These are phyloP conservation scores for Magallana nippona DNA, from an alignment of 2,888 invertebrate genomes.

Conservation along the genomic window DNA sequence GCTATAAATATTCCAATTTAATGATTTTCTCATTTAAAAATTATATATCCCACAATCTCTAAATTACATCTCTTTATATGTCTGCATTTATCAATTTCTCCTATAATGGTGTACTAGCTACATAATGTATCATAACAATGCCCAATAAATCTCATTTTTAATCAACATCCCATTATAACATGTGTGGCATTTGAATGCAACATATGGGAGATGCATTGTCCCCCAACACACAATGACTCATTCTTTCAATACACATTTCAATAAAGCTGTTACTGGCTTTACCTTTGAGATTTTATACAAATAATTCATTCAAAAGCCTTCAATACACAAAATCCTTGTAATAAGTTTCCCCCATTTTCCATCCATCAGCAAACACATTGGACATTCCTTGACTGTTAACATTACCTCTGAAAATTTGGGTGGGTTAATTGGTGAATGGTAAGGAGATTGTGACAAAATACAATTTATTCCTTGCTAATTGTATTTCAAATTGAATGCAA, in stretches of 20 bases:
- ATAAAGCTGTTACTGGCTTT: conserved; percentile 1
- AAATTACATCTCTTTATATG: no score
- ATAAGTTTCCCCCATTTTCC: no score
- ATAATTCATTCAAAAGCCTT: not conserved
- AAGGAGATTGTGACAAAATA: no score
- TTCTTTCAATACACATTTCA: conserved; percentile 24
- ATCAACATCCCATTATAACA: not conserved
- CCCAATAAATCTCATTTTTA: conserved; percentile 28
- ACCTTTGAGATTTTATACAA: not conserved
- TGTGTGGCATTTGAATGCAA: conserved; percentile 23
- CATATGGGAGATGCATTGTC: conserved; percentile 17
- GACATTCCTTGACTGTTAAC: no score
- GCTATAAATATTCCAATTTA: no score
- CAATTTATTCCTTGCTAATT: no score
- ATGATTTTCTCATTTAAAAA: no score
- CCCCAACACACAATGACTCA: not conserved
- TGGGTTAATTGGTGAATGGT: no score
- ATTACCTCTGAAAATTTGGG: no score
- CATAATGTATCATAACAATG: conserved; percentile 7
- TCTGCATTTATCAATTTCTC: not conserved
- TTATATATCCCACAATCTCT: no score
- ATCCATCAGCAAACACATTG: no score
- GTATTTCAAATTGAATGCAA: no score
- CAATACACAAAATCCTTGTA: not conserved
- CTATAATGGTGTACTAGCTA: not conserved